A percentile compares a stretch with the other conserved stretches of the same genome.
phyloP scores from a whole-genome alignment of 2,797 vertebrate species.

The Lagorchestes hirsutus region DNA sequence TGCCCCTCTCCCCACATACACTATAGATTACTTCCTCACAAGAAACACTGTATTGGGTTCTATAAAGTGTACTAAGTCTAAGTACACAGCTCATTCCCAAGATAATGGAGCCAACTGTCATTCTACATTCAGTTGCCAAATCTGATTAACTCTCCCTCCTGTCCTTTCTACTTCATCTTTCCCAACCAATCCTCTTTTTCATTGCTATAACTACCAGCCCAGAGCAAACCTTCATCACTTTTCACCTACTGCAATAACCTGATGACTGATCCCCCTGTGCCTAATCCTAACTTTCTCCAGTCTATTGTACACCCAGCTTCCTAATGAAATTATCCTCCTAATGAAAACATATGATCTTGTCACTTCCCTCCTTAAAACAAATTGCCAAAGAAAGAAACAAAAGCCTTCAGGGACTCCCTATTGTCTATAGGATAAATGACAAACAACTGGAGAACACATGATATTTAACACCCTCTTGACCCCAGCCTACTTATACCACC shows the following conservation, averaged over 20 bases:
- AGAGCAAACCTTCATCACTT: not conserved
- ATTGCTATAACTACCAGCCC: not conserved
- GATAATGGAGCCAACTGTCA: not conserved
- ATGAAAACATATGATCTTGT: not conserved
- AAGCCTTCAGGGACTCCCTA: not conserved
- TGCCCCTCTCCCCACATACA: too few species aligned
- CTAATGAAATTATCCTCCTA: too few species aligned
- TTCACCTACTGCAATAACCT: not conserved
- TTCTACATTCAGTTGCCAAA: not conserved
- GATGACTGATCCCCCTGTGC: not conserved
- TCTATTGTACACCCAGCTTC: not conserved
- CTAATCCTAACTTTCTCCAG: not conserved
- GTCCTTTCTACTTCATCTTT: not conserved
- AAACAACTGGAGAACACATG: not conserved
- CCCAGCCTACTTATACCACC: not conserved
- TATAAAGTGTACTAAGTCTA: not conserved
- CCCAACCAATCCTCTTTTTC: not conserved
- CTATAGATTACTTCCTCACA: not conserved
- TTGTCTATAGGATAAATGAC: not conserved
- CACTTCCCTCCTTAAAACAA: not conserved
- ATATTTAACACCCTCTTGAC: not conserved
- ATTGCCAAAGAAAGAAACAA: not conserved
- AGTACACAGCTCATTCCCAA: not conserved
- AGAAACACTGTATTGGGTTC: not conserved
- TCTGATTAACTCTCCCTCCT: not conserved